Percentiles rank a stretch among this genome's conserved stretches.
These are phyloP conservation scores for Platypus cylindrus DNA, from an alignment of 2,888 invertebrate genomes.

Conservation along the genomic window DNA sequence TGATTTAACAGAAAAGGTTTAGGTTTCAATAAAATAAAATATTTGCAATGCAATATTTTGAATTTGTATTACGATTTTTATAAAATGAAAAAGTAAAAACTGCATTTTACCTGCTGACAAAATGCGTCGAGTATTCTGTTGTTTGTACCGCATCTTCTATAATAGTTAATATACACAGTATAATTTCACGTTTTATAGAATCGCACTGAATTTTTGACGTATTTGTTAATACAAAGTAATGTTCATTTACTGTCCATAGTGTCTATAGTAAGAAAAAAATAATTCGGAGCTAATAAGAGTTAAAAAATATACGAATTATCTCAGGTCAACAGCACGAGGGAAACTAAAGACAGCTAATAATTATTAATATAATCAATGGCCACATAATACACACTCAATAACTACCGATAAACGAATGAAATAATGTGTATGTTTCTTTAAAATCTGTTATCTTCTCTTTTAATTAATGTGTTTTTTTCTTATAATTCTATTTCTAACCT, in stretches of 20 bases:
- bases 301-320: too few relatives aligned
- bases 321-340: constrained; percentile 20
- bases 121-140: constrained; percentile 24
- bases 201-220: too few relatives aligned
- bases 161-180: constrained; percentile 8
- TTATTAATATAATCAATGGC: constrained; percentile 16
- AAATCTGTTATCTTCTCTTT: constrained; percentile 19
- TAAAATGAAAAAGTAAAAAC: too few relatives aligned
- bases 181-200: constrained; percentile 4
- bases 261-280: too few relatives aligned
- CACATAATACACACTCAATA: constrained; percentile 18
- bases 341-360: constrained; percentile 15
- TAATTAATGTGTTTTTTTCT: constrained; percentile 15
- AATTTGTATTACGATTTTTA: too few relatives aligned
- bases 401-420: constrained; percentile 20
- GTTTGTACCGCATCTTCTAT: constrained; percentile 24
- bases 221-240: too few relatives aligned
- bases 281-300: too few relatives aligned
- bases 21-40: too few relatives aligned
- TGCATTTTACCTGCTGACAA: constrained; percentile 32
- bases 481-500: constrained; percentile 12
- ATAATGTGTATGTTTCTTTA: constrained; percentile 22
- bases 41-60: too few relatives aligned
- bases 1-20: too few relatives aligned
- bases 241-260: too few relatives aligned